Conservation (phyloP, 2,888 invertebrate genomes). For the Acholoe squamosa region DNA sequence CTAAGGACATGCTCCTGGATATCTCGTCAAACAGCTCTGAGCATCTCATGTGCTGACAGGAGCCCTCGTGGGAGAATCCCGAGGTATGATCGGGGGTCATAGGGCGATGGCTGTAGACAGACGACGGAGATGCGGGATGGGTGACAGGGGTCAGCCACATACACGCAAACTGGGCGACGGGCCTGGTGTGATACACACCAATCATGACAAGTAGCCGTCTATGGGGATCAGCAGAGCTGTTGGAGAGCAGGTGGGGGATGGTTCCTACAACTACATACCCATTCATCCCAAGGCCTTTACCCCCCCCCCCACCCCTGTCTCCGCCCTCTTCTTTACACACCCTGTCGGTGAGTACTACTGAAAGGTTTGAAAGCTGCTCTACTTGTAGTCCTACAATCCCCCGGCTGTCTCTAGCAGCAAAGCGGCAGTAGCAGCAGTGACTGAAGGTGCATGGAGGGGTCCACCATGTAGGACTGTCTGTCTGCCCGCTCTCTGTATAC, state of each 20-base stretch:
- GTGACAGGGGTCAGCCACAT: conserved; percentile 9
- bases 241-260: neutral
- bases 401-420: no score
- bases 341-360: no score
- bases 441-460: neutral
- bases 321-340: neutral
- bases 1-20: neutral
- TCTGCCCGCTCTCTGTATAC: neutral
- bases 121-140: neutral
- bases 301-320: neutral
- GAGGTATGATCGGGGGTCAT: neutral
- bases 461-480: neutral
- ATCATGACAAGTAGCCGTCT: conserved; percentile 26
- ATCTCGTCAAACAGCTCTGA: neutral
- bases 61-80: neutral
- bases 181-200: conserved; percentile 41
- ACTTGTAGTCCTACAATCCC: no score
- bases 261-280: neutral
- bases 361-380: no score
- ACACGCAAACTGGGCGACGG: neutral
- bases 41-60: neutral
- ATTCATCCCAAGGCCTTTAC: neutral
- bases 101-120: neutral
- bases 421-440: neutral
- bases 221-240: neutral